These are phyloP conservation scores for Harpalus rubripes DNA, from an alignment of 2,888 invertebrate species.

Conservation along the genomic window DNA sequence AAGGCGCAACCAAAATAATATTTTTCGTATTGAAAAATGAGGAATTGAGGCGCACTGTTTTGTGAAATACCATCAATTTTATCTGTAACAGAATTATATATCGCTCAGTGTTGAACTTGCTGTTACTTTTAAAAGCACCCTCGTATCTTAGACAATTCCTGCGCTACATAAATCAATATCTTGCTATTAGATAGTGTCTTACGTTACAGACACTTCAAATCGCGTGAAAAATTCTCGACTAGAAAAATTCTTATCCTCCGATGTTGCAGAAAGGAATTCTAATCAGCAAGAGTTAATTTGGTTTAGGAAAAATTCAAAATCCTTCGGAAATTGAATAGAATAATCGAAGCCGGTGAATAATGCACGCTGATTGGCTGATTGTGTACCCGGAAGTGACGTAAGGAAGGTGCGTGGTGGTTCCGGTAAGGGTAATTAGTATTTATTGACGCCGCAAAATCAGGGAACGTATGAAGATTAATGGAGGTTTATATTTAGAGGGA, in stretches of 20 bases:
- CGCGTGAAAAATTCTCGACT: background rate
- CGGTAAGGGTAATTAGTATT: slow-evolving; percentile 1
- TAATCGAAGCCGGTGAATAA: slow-evolving; percentile 5
- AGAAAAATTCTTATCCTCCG: background rate
- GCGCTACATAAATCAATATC: background rate
- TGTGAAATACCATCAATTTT: too few relatives aligned
- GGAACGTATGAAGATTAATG: slow-evolving; percentile 2
- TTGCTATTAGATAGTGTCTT: background rate
- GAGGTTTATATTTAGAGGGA: background rate
- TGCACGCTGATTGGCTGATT: slow-evolving; percentile 50
- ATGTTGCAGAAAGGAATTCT: slow-evolving; percentile 1
- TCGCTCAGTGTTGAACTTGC: too few relatives aligned
- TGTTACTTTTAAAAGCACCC: too few relatives aligned
- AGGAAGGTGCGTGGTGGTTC: slow-evolving; percentile 1
- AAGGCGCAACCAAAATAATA: too few relatives aligned
- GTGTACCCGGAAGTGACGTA: background rate
- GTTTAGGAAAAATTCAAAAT: background rate
- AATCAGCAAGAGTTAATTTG: background rate
- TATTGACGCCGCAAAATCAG: background rate
- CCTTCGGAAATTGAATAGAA: background rate
- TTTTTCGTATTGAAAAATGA: too few relatives aligned
- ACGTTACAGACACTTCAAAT: slow-evolving; percentile 2
- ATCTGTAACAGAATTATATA: too few relatives aligned
- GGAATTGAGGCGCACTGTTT: too few relatives aligned
- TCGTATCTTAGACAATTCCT: background rate